A percentile compares a stretch with the other conserved stretches of the same genome.
phyloP scores from a whole-genome alignment of 1,140 invertebrate genomes.

The Lepeophtheirus salmonis region DNA sequence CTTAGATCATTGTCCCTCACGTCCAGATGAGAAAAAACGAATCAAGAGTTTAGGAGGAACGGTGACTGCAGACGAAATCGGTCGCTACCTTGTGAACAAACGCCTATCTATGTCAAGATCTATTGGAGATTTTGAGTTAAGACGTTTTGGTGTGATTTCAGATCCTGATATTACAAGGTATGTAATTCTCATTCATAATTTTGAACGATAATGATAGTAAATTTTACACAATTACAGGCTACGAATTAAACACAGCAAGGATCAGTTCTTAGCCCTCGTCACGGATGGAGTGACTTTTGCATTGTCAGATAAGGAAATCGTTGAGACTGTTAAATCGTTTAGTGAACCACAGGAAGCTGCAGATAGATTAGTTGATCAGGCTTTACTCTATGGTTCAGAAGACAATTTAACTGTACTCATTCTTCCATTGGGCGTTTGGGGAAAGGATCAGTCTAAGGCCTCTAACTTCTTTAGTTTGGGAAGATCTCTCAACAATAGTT shows the following conservation, averaged over 20 bases:
- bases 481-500: conserved; percentile 20
- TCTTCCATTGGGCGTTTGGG: conserved; percentile 37
- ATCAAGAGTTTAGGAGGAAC: conserved; percentile 27
- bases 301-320: conserved; percentile 34
- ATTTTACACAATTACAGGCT: neutral
- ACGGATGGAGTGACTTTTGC: conserved; percentile 37
- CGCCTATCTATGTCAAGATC: conserved; percentile 37
- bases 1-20: conserved; percentile 33
- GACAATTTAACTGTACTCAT: conserved; percentile 36
- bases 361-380: conserved; percentile 22
- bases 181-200: neutral
- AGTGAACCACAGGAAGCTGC: conserved; percentile 32
- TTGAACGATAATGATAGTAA: neutral
- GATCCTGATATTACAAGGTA: conserved; percentile 28
- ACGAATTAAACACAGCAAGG: conserved; percentile 34
- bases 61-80: conserved; percentile 30
- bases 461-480: conserved; percentile 25
- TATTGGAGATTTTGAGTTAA: conserved; percentile 37
- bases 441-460: conserved; percentile 27
- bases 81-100: conserved; percentile 31
- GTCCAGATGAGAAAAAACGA: conserved; percentile 21
- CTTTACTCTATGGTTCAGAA: conserved; percentile 29
- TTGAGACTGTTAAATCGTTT: conserved; percentile 31
- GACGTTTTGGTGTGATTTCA: conserved; percentile 34
- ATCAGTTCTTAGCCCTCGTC: conserved; percentile 34